Percentiles rank a stretch among this genome's conserved stretches.
These are phyloP conservation scores for Sylvia atricapilla DNA, from an alignment of 2,113 vertebrate species.

Conservation along the genomic window DNA sequence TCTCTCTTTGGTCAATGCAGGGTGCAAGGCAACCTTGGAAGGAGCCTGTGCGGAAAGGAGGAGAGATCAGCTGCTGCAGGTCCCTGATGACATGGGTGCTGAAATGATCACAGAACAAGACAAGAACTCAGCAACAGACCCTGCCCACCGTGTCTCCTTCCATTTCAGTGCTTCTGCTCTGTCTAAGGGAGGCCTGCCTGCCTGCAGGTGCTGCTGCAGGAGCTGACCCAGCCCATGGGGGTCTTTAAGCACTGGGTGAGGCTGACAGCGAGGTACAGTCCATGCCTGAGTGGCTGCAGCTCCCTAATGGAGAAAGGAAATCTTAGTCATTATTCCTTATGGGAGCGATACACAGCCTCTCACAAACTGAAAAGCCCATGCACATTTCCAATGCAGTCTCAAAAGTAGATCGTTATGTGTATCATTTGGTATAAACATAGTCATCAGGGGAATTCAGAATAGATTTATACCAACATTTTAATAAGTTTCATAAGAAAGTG, in stretches of 20 bases:
- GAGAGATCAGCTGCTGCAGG: neutral
- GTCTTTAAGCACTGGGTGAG: neutral
- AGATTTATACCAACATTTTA: conserved; percentile 65
- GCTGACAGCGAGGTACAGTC: neutral
- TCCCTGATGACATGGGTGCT: neutral
- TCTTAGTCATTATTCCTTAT: conserved; percentile 23
- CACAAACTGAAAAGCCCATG: neutral
- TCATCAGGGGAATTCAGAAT: conserved; percentile 59
- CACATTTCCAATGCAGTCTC: conserved; percentile 51
- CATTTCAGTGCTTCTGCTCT: neutral
- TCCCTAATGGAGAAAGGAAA: neutral
- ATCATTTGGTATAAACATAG: conserved; percentile 61
- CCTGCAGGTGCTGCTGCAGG: neutral
- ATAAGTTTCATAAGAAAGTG: conserved; percentile 64
- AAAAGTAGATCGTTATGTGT: conserved; percentile 63
- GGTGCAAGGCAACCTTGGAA: neutral
- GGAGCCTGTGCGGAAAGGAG: neutral
- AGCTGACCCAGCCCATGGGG: neutral
- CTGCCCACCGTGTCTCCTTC: neutral
- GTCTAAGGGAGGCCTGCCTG: neutral
- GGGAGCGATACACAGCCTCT: neutral
- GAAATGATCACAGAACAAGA: neutral
- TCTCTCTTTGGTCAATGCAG: neutral
- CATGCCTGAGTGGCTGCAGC: neutral
- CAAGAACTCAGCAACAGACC: neutral